A percentile compares a stretch with the other conserved stretches of the same genome.
These are phyloP conservation scores for Spea multiplicata DNA, from an alignment of 2,113 vertebrate genomes.

Conservation along the genomic window DNA sequence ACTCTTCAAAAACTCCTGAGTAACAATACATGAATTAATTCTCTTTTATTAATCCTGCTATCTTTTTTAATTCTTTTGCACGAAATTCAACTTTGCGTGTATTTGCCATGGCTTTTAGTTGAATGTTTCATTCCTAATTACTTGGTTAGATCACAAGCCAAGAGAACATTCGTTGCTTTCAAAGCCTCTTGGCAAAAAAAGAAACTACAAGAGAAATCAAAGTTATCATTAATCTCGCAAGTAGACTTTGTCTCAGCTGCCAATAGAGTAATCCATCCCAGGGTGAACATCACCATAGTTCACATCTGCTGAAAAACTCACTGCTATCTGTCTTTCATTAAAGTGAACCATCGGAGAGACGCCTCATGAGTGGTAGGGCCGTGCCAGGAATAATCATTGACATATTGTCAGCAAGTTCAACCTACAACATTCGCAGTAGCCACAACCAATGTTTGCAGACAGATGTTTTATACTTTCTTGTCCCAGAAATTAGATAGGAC, in stretches of 20 bases:
- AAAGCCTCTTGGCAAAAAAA: slow-evolving; percentile 50
- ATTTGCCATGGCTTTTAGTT: slow-evolving; percentile 7
- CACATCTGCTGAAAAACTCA: slow-evolving; percentile 71
- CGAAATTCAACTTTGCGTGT: slow-evolving; percentile 19
- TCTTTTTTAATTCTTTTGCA: slow-evolving; percentile 8
- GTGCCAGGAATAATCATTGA: slow-evolving; percentile 71
- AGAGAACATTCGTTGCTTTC: slow-evolving; percentile 44
- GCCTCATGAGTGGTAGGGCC: slow-evolving; percentile 50
- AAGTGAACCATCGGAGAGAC: slow-evolving; percentile 64
- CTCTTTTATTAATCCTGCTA: slow-evolving; percentile 3
- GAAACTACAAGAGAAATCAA: slow-evolving; percentile 48
- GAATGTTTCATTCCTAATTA: slow-evolving; percentile 42
- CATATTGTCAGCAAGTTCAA: slow-evolving; percentile 63
- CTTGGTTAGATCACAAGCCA: slow-evolving; percentile 39
- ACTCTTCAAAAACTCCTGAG: neutral
- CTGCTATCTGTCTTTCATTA: slow-evolving; percentile 67
- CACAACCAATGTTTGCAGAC: slow-evolving; percentile 60
- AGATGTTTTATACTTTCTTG: slow-evolving; percentile 48
- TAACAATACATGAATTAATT: slow-evolving; percentile 1
- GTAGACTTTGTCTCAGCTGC: slow-evolving; percentile 66
- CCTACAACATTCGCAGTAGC: slow-evolving; percentile 61
- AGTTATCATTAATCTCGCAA: slow-evolving; percentile 63
- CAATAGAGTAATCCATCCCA: slow-evolving; percentile 70
- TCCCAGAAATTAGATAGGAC: slow-evolving; percentile 48
- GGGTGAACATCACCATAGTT: slow-evolving; percentile 66